Base-by-base conservation (phyloP, 2,113 vertebrate genomes). In the Pao palembangensis region DNA sequence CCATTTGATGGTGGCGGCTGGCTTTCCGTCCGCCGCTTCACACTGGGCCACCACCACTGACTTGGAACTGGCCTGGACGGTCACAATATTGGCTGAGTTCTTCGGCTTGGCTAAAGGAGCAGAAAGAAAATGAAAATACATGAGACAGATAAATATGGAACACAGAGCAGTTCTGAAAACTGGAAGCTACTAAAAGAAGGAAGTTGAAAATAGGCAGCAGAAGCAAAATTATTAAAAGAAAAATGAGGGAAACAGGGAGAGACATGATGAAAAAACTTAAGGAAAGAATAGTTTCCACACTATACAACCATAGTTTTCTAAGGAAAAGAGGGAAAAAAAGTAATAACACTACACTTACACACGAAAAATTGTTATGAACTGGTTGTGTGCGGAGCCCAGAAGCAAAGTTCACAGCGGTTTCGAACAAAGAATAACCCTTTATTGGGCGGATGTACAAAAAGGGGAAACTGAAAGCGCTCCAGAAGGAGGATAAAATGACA, bases 1-100 rank as follows among this genome's bases (percentile, higher is more conserved):
- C 93, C 94, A 96, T 55, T 87, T 87, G 86, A 96, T 89, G 1
- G 66, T 73, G 2, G 93, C 91, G 0, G 91, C 87, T 0, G 94
- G 94, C 49, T 93, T 93, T 16, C 90, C 93, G 0, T 90, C 87
- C 0, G 66, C 69, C 0, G 94, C 92, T 55, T 89, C 86, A 2
- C 94, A 96, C 46, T 68, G 79, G 2, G 94, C 94, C 48, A 94
- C 93, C 0, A 92, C 87, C 25, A 85, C 65, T 0, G 89, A 81
- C 0, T 78, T 61, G 8, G 70, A 60, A 44, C 90, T 78, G 0
- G 89, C 79, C 0, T 74, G 83, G 53, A 92, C 93, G 0, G 89
- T 87, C 53, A 92, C 75, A 0, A 71, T 64, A 0, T 67, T 68
- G 0, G 89, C 93, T 0, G 79, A 85, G 82, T 90, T 94, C 62